Conservation (phyloP, 2,888 invertebrate genomes). For the Erebia palarica region DNA sequence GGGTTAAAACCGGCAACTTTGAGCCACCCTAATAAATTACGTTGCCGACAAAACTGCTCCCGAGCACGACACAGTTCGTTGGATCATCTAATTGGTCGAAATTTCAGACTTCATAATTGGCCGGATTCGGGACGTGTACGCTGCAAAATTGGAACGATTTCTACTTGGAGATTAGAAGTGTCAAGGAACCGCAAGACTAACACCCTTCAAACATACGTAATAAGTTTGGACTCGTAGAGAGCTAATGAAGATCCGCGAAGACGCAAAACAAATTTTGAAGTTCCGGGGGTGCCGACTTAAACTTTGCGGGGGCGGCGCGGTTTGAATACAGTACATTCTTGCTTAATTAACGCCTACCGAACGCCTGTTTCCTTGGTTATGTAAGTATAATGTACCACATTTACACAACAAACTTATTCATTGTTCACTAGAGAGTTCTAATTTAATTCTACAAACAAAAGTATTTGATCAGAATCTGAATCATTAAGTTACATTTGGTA, state of each 20-base stretch:
- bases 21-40: constrained; percentile 81
- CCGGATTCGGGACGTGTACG: constrained; percentile 68
- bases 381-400: constrained; percentile 24
- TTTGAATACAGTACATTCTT: constrained; percentile 73
- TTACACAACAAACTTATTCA: constrained; percentile 15
- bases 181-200: constrained; percentile 65
- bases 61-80: constrained; percentile 81
- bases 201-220: constrained; percentile 71
- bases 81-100: constrained; percentile 81
- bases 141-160: constrained; percentile 73
- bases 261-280: constrained; percentile 71
- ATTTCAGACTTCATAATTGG: constrained; percentile 79
- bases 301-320: constrained; percentile 57
- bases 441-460: not conserved
- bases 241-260: constrained; percentile 70
- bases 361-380: constrained; percentile 20
- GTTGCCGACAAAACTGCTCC: constrained; percentile 81
- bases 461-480: not conserved
- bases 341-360: constrained; percentile 67
- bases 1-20: constrained; percentile 79
- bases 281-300: constrained; percentile 64
- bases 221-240: constrained; percentile 68
- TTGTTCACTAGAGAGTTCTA: constrained; percentile 2
- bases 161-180: constrained; percentile 67
- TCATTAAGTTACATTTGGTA: not conserved